A percentile compares a stretch with the other conserved stretches of the same genome.
Conservation (phyloP, 2,797 vertebrate species). For the Peromyscus aztecus region DNA sequence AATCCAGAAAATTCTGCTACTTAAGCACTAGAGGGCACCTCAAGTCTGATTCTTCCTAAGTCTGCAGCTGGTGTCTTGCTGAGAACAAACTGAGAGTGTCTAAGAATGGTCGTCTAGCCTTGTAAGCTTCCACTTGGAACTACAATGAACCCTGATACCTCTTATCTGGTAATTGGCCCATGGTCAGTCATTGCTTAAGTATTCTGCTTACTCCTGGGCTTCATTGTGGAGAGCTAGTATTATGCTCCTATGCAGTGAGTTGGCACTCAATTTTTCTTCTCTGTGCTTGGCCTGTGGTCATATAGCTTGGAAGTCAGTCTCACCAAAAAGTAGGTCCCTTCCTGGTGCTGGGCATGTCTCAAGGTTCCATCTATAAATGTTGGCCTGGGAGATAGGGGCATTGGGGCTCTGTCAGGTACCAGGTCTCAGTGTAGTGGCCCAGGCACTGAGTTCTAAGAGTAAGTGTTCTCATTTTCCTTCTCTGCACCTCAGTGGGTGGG, state of each 20-base stretch:
- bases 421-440: neutral
- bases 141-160: neutral
- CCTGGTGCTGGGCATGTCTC: neutral
- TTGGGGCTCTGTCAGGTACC: neutral
- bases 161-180: neutral
- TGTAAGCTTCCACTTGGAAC: neutral
- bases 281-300: neutral
- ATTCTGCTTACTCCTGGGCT: neutral
- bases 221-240: no score
- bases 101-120: neutral
- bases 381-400: neutral
- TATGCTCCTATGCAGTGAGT: neutral
- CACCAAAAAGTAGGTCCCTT: neutral
- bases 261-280: neutral
- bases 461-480: neutral
- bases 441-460: neutral
- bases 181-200: neutral
- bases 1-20: neutral
- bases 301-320: neutral
- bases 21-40: neutral
- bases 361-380: neutral
- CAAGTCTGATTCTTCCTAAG: neutral
- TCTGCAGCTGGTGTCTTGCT: neutral
- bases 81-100: no score
- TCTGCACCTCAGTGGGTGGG: neutral